Percentiles rank a stretch among this genome's conserved stretches.
Conservation (phyloP, 2,113 vertebrate genomes). For the Phodopus roborovskii region DNA sequence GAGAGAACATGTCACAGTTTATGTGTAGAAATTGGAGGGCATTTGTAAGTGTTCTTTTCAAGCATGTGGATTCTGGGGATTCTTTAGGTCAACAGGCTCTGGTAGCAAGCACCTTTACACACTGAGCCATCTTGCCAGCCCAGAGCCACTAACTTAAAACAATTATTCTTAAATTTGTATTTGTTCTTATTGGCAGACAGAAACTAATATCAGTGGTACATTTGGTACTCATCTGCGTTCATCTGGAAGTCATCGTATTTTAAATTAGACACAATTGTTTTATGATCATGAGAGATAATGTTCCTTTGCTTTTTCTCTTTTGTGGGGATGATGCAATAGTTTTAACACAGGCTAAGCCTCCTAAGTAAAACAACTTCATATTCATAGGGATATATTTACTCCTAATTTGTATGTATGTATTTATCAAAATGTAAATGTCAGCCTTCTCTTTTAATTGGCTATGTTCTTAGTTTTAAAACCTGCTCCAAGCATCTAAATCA, state of each 20-base stretch:
- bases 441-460: background rate
- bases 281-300: background rate
- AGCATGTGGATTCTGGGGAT: background rate
- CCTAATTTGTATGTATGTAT: background rate
- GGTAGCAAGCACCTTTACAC: background rate
- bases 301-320: background rate
- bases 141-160: background rate
- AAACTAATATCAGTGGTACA: conserved; percentile 14
- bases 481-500: background rate
- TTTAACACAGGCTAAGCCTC: background rate
- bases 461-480: conserved; percentile 31
- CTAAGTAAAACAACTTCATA: conserved; percentile 41
- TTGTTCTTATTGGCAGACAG: conserved; percentile 16
- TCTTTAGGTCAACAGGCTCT: background rate
- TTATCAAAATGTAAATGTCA: conserved; percentile 37
- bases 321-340: background rate
- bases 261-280: background rate
- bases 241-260: background rate
- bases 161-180: conserved; percentile 25
- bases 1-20: too few relatives aligned
- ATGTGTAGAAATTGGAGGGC: background rate
- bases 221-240: conserved; percentile 28
- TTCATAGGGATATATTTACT: background rate
- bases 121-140: conserved; percentile 24
- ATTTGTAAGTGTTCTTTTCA: background rate